phyloP scores from a whole-genome alignment of 1,140 invertebrate genomes.

The Mamestra configurata region DNA sequence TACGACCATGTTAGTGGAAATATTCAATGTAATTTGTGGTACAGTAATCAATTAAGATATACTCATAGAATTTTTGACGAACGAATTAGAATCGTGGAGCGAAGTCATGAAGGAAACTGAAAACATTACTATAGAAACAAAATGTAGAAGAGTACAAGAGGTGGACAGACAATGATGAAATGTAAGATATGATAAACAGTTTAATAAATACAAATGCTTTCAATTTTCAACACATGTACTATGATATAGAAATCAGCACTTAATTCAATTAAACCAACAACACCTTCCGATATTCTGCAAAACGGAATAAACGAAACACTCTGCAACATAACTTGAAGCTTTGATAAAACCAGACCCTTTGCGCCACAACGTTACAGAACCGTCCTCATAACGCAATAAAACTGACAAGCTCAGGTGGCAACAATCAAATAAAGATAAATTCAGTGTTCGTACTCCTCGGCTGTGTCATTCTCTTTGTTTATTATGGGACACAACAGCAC shows the following conservation, averaged over 20 bases:
- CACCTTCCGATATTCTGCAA: no score
- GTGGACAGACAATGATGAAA: no score
- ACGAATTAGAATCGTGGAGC: neutral
- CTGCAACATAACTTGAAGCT: no score
- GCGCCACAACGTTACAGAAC: neutral
- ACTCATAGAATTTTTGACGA: neutral
- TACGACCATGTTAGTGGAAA: slow-evolving; percentile 17
- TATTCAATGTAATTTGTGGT: neutral
- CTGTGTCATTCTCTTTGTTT: slow-evolving; percentile 5
- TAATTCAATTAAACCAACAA: no score
- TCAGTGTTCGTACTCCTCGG: neutral
- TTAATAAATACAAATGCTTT: no score
- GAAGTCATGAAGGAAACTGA: neutral
- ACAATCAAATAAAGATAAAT: slow-evolving; percentile 19
- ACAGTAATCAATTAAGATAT: neutral
- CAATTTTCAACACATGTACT: no score
- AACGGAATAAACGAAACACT: no score
- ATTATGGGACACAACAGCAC: slow-evolving; percentile 31
- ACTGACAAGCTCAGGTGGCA: neutral
- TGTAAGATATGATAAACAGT: no score
- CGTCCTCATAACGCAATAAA: neutral
- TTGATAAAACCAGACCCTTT: neutral
- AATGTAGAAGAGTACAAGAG: no score
- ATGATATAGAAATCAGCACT: no score
- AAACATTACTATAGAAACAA: neutral